These are phyloP conservation scores for Takifugu flavidus DNA, from an alignment of 2,113 vertebrate species.

Conservation along the genomic window DNA sequence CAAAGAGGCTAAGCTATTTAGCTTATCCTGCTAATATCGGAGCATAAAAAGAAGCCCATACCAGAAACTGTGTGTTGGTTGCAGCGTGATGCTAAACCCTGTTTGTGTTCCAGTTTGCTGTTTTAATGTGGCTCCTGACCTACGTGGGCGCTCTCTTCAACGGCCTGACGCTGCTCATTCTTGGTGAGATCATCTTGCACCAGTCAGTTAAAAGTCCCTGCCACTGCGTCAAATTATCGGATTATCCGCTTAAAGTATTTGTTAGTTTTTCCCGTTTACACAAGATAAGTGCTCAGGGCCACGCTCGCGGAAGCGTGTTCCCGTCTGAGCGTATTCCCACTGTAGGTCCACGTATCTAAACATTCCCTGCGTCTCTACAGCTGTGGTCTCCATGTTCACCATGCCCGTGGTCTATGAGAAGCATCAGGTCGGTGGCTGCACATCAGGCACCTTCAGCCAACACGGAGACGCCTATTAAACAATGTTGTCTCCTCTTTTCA, in stretches of 20 bases:
- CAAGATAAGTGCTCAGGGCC: conserved; percentile 35
- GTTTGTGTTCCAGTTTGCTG: conserved; percentile 85
- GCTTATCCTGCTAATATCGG: too few species aligned
- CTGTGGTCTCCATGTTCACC: conserved; percentile 96
- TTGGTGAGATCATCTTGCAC: conserved; percentile 79
- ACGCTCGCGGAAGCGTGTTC: conserved; percentile 16
- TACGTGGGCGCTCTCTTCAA: conserved; percentile 98
- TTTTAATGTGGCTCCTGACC: conserved; percentile 99
- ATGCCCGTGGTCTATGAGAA: conserved; percentile 98
- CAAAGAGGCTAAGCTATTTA: too few species aligned
- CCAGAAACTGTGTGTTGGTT: too few species aligned
- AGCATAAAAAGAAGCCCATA: too few species aligned
- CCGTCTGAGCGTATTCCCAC: conserved; percentile 22
- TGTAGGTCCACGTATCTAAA: conserved; percentile 15
- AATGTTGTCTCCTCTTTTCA: conserved; percentile 48
- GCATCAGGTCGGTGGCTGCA: conserved; percentile 85
- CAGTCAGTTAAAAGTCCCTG: background rate
- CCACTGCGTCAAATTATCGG: too few species aligned
- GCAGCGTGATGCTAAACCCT: background rate
- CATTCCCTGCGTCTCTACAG: conserved; percentile 66
- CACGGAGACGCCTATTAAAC: background rate
- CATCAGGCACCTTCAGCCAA: background rate
- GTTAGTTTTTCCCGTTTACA: conserved; percentile 43
- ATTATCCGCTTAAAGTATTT: background rate
- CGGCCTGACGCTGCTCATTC: conserved; percentile 94